These are phyloP conservation scores for Melanchra persicariae DNA, from an alignment of 2,888 invertebrate species.

Conservation along the genomic window DNA sequence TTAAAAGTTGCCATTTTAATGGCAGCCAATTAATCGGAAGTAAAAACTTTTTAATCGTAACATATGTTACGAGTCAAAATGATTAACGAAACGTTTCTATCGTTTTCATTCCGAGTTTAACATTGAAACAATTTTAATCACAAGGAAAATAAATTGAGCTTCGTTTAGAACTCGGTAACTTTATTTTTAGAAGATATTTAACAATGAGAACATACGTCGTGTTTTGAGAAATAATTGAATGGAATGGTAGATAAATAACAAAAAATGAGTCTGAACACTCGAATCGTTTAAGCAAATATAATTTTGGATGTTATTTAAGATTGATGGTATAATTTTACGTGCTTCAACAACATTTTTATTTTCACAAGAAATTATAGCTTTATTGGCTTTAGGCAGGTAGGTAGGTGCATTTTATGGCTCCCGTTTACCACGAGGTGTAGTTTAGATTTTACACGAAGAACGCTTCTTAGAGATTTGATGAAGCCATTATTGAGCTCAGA, in stretches of 20 bases:
- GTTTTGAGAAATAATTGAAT: not conserved
- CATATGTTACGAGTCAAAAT: conserved; percentile 32
- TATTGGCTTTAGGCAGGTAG: not conserved
- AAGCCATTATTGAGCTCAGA: not conserved
- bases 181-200: not conserved
- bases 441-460: not conserved
- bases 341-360: conserved; percentile 3
- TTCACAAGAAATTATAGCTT: conserved; percentile 15
- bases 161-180: not conserved
- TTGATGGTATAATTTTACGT: not conserved
- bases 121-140: conserved; percentile 32
- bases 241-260: not conserved
- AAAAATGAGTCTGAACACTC: not conserved
- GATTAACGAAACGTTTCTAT: conserved; percentile 30
- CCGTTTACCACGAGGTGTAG: not conserved
- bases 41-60: conserved; percentile 35
- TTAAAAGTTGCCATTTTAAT: conserved; percentile 14
- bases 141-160: conserved; percentile 7
- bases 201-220: not conserved
- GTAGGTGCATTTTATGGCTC: not conserved
- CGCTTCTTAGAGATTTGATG: not conserved
- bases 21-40: conserved; percentile 25
- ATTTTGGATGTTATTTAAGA: not conserved
- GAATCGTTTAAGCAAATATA: not conserved
- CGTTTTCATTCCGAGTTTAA: conserved; percentile 15